Percentiles rank a stretch among this genome's conserved stretches.
Evolutionary conservation across 2,113 vertebrate genomes (phyloP).

Genomic region (Hypocryptadius cinnamomeus): DNA sequence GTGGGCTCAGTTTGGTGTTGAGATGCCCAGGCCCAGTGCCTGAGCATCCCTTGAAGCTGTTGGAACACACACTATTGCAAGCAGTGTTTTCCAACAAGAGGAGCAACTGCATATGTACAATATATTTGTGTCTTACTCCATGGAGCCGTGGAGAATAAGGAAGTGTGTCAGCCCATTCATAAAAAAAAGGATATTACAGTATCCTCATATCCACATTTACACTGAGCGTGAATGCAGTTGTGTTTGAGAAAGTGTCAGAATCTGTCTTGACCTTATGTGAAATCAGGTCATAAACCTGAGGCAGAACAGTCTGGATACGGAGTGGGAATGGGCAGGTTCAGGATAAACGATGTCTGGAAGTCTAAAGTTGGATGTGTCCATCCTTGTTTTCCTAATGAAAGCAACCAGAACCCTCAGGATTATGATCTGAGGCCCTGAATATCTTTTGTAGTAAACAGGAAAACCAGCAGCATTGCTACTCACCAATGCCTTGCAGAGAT

Average conservation of each 20-base stretch:
- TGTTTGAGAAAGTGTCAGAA: not conserved
- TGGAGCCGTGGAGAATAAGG: not conserved
- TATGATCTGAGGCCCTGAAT: not conserved
- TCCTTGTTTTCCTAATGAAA: not conserved
- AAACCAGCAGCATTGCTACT: not conserved
- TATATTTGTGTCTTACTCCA: not conserved
- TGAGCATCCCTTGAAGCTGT: not conserved
- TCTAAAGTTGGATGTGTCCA: not conserved
- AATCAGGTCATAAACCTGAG: not conserved
- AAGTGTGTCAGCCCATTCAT: not conserved
- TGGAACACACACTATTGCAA: not conserved
- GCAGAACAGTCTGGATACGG: not conserved
- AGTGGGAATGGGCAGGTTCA: not conserved
- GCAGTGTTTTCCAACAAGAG: not conserved
- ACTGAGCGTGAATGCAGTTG: not conserved
- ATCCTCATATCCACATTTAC: not conserved
- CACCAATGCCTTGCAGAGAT: not conserved
- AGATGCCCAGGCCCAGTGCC: not conserved
- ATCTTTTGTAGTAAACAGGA: not conserved
- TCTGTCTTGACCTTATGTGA: not conserved
- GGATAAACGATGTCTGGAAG: not conserved
- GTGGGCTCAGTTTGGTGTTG: not conserved
- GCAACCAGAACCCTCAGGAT: not conserved
- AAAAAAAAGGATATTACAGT: not conserved
- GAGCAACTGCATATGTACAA: not conserved